Conservation (phyloP, 2,888 invertebrate species). For the Drosophila hamatofila region DNA sequence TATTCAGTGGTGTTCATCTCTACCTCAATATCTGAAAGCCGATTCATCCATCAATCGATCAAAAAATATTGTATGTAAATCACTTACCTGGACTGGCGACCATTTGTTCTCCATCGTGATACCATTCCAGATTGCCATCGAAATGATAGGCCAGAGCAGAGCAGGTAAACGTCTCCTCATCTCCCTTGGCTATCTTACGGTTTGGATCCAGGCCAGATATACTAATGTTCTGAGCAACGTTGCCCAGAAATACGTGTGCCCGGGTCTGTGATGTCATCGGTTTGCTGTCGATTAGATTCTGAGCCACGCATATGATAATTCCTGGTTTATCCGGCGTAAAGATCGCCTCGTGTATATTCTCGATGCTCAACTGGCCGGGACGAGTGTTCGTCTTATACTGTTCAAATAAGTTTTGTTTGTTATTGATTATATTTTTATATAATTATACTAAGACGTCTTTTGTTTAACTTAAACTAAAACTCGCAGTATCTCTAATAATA, state of each 20-base stretch:
- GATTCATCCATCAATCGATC: background rate
- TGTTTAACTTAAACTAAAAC: background rate
- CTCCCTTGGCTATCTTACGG: conserved; percentile 86
- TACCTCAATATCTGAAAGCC: conserved; percentile 55
- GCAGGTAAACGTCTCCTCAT: conserved; percentile 87
- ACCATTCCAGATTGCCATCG: conserved; percentile 86
- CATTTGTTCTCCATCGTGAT: conserved; percentile 70
- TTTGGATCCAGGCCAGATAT: conserved; percentile 84
- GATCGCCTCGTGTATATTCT: conserved; percentile 82
- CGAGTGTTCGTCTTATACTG: conserved; percentile 62
- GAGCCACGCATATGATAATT: conserved; percentile 85
- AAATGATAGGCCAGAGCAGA: conserved; percentile 87
- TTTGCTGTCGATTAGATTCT: conserved; percentile 84
- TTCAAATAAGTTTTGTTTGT: background rate
- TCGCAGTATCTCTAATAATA: no score
- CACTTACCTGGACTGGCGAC: conserved; percentile 49
- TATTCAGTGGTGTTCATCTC: conserved; percentile 70
- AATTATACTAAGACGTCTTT: background rate
- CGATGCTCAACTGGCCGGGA: conserved; percentile 67
- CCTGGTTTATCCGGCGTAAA: conserved; percentile 85
- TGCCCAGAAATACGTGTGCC: conserved; percentile 81
- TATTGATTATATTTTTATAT: background rate
- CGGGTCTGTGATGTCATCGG: conserved; percentile 62
- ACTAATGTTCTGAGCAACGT: conserved; percentile 83
- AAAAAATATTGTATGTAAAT: background rate